These are phyloP conservation scores for Tetropium fuscum DNA, from an alignment of 2,888 invertebrate genomes.

Conservation along the genomic window DNA sequence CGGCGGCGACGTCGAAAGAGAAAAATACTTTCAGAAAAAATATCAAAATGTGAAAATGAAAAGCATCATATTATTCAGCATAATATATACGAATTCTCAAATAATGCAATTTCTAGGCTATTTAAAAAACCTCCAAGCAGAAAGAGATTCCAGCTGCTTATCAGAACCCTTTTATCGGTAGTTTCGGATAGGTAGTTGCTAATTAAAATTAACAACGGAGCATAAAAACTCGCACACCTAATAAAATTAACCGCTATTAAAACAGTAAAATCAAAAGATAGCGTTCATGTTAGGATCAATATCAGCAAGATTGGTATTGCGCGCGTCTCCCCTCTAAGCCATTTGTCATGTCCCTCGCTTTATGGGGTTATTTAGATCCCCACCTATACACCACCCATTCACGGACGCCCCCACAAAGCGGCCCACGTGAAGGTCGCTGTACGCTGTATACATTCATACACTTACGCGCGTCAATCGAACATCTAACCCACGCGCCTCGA, in stretches of 20 bases:
- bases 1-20: too few species aligned
- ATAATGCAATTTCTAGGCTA: too few species aligned
- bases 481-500: constrained; percentile 15
- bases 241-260: constrained; percentile 11
- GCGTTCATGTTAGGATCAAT: constrained; percentile 41
- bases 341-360: constrained; percentile 21
- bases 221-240: background rate
- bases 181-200: too few species aligned
- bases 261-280: constrained; percentile 30
- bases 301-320: constrained; percentile 44
- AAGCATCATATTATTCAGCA: too few species aligned
- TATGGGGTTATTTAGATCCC: constrained; percentile 11
- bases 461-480: constrained; percentile 14
- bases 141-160: too few species aligned
- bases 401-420: constrained; percentile 16
- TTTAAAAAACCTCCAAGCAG: too few species aligned
- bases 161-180: too few species aligned
- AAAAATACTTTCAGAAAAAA: too few species aligned
- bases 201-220: too few species aligned
- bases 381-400: constrained; percentile 13
- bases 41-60: too few species aligned
- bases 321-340: constrained; percentile 39
- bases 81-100: too few species aligned
- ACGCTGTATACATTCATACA: constrained; percentile 8
- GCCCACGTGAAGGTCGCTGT: constrained; percentile 20